phyloP scores from a whole-genome alignment of 2,113 vertebrate genomes.

The Genyomyrus donnyi region DNA sequence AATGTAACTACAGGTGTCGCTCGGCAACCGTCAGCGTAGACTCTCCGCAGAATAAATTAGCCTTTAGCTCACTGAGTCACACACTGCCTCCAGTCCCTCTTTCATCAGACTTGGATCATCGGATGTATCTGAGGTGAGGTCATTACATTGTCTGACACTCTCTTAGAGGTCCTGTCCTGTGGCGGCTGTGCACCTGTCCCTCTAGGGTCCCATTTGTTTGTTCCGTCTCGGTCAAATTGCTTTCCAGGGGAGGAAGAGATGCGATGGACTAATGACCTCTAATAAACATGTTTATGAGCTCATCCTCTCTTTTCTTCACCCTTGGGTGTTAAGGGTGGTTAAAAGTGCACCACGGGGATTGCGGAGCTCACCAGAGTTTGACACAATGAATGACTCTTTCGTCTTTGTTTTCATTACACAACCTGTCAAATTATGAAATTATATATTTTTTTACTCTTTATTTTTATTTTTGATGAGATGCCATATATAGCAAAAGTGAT shows the following conservation, averaged over 20 bases:
- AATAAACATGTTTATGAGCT: constrained; percentile 19
- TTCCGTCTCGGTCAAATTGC: constrained; percentile 10
- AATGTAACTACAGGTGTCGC: neutral
- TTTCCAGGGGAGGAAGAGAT: constrained; percentile 6
- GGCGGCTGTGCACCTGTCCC: neutral
- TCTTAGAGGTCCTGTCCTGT: neutral
- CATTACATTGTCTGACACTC: neutral
- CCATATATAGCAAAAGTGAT: neutral
- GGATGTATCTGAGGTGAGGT: neutral
- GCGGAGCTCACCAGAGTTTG: neutral
- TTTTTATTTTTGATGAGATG: neutral
- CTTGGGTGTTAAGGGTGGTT: neutral
- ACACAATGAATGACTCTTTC: neutral
- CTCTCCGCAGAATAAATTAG: neutral
- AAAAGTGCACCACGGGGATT: neutral
- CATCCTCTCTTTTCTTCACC: neutral
- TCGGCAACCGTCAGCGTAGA: neutral
- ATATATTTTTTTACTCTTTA: neutral
- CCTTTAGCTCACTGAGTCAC: neutral
- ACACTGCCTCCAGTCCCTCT: neutral
- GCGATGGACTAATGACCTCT: constrained; percentile 15
- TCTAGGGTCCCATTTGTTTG: neutral
- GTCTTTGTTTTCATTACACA: neutral
- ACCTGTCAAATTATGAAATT: neutral
- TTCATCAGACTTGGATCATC: neutral